phyloP scores from a whole-genome alignment of 2,888 invertebrate species.

The Rhabditoides inermis region DNA sequence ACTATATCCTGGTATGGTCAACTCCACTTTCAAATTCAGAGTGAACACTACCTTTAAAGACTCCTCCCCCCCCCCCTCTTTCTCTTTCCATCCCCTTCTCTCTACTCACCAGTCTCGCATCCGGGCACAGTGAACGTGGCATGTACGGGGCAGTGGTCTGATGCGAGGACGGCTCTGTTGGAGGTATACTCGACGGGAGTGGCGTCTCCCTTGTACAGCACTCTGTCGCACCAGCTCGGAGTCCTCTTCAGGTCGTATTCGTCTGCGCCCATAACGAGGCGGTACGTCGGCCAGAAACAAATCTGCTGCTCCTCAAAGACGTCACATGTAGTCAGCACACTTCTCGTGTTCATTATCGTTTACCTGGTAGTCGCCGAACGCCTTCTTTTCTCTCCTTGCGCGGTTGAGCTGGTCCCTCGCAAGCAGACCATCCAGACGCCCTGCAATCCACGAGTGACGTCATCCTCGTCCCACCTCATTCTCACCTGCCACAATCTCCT shows the following conservation, averaged over 20 bases:
- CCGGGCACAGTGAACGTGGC: too few relatives aligned
- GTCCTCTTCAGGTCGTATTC: conserved; percentile 84
- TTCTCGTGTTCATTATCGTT: too few relatives aligned
- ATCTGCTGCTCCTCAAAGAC: too few relatives aligned
- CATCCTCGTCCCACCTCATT: background rate
- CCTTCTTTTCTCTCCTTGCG: conserved; percentile 59
- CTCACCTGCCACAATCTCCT: background rate
- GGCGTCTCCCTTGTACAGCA: conserved; percentile 74
- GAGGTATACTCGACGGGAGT: conserved; percentile 52
- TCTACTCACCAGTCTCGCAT: too few relatives aligned
- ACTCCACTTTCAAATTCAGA: too few relatives aligned
- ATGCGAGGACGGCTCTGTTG: background rate
- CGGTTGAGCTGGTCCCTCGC: conserved; percentile 30
- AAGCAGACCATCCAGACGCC: background rate
- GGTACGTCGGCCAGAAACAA: background rate
- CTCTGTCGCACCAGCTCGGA: conserved; percentile 94
- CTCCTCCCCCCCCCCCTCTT: too few relatives aligned
- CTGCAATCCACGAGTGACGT: background rate
- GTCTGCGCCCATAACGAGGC: conserved; percentile 67
- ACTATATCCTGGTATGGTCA: too few relatives aligned
- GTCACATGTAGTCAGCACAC: too few relatives aligned
- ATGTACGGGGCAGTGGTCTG: too few relatives aligned
- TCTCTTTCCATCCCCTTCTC: too few relatives aligned
- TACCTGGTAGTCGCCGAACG: conserved; percentile 75
- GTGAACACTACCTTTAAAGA: too few relatives aligned